A percentile compares a stretch with the other conserved stretches of the same genome.
Evolutionary conservation across 2,888 invertebrate species (phyloP).

Genomic region (Acrobasis repandana): DNA sequence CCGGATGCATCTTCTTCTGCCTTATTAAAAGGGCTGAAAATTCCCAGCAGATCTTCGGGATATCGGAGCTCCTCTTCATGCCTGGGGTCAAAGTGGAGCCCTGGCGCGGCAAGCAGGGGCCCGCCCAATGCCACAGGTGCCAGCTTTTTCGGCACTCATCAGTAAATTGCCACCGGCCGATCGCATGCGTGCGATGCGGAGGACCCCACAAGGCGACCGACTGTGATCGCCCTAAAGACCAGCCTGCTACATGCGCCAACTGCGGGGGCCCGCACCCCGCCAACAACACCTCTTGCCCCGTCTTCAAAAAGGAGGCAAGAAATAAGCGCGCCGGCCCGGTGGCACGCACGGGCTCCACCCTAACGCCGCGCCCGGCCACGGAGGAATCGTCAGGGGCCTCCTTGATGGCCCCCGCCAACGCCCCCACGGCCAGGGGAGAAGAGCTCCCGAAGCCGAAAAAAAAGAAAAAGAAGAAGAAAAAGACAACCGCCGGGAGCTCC

Average conservation of each 20-base stretch:
- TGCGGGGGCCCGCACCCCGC: no score
- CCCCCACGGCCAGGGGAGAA: not conserved
- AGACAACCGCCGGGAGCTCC: not conserved
- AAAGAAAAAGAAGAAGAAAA: not conserved
- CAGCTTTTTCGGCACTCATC: not conserved
- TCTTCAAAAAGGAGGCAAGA: constrained; percentile 14
- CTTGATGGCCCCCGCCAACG: not conserved
- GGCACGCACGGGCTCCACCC: constrained; percentile 18
- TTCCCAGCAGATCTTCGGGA: no score
- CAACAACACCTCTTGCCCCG: constrained; percentile 22
- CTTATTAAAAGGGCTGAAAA: no score
- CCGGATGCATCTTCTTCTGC: no score
- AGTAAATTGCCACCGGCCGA: not conserved
- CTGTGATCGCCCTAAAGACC: constrained; percentile 31
- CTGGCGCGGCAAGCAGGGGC: no score
- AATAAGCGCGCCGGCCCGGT: constrained; percentile 27
- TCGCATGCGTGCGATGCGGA: not conserved
- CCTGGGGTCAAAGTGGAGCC: no score
- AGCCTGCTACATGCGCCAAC: constrained; percentile 26
- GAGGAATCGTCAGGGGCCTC: not conserved
- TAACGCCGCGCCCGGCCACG: no score
- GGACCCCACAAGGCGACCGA: constrained; percentile 1
- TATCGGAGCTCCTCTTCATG: no score
- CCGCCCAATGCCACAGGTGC: not conserved
- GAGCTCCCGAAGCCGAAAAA: not conserved